Evolutionary conservation across 2,888 invertebrate species (phyloP).

Genomic region (Epirrita christyi): DNA sequence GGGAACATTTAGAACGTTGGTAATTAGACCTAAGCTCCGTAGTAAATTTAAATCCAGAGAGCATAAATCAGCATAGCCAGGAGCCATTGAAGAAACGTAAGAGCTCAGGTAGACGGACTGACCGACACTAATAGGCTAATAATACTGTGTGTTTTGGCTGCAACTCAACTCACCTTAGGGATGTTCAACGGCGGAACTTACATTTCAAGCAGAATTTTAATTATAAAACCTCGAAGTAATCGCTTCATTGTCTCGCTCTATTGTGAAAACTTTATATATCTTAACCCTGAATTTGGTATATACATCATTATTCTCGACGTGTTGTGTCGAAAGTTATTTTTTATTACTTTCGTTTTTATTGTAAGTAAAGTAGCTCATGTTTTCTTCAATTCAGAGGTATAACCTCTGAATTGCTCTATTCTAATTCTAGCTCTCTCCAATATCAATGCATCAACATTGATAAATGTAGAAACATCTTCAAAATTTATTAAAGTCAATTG

Average conservation of each 20-base stretch:
- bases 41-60: constrained; percentile 32
- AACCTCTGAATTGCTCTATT: too few species aligned
- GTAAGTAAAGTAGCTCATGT: constrained; percentile 43
- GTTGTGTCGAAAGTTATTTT: constrained; percentile 48
- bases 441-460: constrained; percentile 39
- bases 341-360: constrained; percentile 53
- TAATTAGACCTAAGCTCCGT: constrained; percentile 8
- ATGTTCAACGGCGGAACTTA: constrained; percentile 49
- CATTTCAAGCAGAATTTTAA: constrained; percentile 18
- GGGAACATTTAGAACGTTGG: constrained; percentile 2
- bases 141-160: constrained; percentile 75
- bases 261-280: constrained; percentile 30
- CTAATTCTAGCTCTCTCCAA: constrained; percentile 31
- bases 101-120: constrained; percentile 66
- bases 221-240: constrained; percentile 19
- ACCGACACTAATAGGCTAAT: constrained; percentile 74
- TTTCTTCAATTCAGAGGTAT: constrained; percentile 43
- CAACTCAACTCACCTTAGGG: constrained; percentile 68
- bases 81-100: constrained; percentile 29
- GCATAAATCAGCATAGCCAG: constrained; percentile 43
- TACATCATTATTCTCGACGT: constrained; percentile 42
- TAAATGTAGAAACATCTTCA: constrained; percentile 33
- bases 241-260: constrained; percentile 31
- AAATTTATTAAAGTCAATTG: constrained; percentile 28
- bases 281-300: constrained; percentile 40